Evolutionary conservation across 30 jellyfish, hydroid and myxozoan species (phyloP), one percentile per base, ranked within the genome.

Genomic region (Aurelia sp.): DNA sequence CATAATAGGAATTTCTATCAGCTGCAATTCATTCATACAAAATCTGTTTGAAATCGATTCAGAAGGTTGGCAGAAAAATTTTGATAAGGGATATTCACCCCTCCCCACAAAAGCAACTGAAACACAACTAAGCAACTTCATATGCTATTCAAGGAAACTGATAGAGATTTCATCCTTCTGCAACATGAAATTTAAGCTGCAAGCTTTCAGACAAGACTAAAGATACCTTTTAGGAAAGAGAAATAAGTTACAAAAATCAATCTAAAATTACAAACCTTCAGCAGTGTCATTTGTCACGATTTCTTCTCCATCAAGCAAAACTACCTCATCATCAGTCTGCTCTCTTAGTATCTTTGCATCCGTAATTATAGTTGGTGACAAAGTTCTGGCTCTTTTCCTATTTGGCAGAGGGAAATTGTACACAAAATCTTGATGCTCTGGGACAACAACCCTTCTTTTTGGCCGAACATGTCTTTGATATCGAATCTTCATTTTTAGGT

Each of bases 391-490:
- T 22, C 77, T 71, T 72, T 61, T 84, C 31, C 68, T 84, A 73
- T 80, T 71, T 40, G 93, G 83, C 21, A 87, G 81, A 31, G 71
- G 67, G 52, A 58, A 51, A 18, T 65, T 84, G 62, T 87, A 87
- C 4, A 87, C 91, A 87, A 63, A 87, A 48, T 87, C 96, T 50
- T 78, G 78, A 8, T 71, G 71, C 33, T 87, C 90, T 23, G 61
- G 84, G 21, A 68, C 77, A 20, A 57, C 59, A 57, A 89, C 81
- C 21, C 64, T 80, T 35, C 97, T 6, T 63, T 73, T 89, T 27
- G 92, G 92, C 62, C 92, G 73, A 41, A 78, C 75, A 57, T 52
- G 82, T 62, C 77, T 73, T 35, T 77, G 40, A 52, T 86, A 72
- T 11, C 69, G 86, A 35, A 76, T 67, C 20, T 68, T 86, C 86